These are phyloP conservation scores for Campaea margaritaria DNA, from an alignment of 2,888 invertebrate species.

Conservation along the genomic window DNA sequence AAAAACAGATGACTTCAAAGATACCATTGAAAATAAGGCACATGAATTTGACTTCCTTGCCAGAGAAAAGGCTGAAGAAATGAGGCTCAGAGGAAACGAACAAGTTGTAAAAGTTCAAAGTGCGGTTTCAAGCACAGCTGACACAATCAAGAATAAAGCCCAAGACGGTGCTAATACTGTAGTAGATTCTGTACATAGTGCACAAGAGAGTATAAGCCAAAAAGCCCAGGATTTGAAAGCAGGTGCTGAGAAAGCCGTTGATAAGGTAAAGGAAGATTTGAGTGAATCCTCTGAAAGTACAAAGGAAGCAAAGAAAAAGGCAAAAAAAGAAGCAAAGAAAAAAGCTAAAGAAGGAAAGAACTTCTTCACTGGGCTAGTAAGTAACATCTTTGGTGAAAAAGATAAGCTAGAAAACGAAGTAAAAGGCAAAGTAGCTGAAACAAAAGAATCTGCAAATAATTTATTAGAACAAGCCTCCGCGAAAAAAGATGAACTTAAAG, in stretches of 20 bases:
- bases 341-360: constrained; percentile 78
- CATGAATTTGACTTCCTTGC: constrained; percentile 71
- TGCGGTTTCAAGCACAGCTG: constrained; percentile 58
- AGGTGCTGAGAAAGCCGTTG: constrained; percentile 57
- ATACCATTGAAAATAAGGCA: constrained; percentile 70
- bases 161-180: constrained; percentile 66
- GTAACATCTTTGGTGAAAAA: constrained; percentile 78
- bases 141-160: constrained; percentile 60
- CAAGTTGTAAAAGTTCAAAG: constrained; percentile 59
- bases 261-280: constrained; percentile 61
- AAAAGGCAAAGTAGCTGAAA: constrained; percentile 68
- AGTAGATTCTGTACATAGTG: constrained; percentile 56
- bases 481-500: constrained; percentile 67
- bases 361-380: constrained; percentile 76
- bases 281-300: constrained; percentile 63
- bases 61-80: constrained; percentile 69
- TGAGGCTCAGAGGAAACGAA: constrained; percentile 61
- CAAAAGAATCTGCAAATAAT: constrained; percentile 70
- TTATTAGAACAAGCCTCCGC: constrained; percentile 63
- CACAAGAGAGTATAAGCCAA: constrained; percentile 58
- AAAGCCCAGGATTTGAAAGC: constrained; percentile 63
- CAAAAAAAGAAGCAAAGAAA: constrained; percentile 71
- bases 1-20: constrained; percentile 62
- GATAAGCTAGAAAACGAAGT: constrained; percentile 77
- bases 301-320: constrained; percentile 57